Percentiles rank a stretch among this genome's conserved stretches.
phyloP scores from a whole-genome alignment of 2,113 vertebrate genomes.

The Tragelaphus imberbis region DNA sequence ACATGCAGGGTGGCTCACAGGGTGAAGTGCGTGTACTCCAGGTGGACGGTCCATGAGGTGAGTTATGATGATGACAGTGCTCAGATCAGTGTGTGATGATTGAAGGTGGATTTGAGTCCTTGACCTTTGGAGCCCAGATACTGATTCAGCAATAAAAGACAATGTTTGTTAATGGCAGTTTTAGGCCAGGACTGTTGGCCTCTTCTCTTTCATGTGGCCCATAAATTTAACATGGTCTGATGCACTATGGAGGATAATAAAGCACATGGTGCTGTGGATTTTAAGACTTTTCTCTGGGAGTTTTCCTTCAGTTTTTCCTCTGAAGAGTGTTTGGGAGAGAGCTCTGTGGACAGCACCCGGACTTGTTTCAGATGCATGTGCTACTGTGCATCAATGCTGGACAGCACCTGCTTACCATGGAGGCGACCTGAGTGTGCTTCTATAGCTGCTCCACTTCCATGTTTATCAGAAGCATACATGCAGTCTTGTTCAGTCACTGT shows the following conservation, averaged over 20 bases:
- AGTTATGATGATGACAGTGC: not conserved
- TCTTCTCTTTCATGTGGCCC: conserved; percentile 38
- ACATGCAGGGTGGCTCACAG: not conserved
- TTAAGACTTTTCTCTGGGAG: not conserved
- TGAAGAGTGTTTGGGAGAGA: not conserved
- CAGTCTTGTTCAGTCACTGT: not conserved
- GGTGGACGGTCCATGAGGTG: not conserved
- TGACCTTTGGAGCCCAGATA: conserved; percentile 38
- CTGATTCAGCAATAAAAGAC: conserved; percentile 68
- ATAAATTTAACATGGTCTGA: conserved; percentile 45
- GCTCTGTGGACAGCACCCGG: not conserved
- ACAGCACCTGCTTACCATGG: not conserved
- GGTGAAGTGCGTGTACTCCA: accelerated
- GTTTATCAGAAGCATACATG: not conserved
- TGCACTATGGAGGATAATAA: not conserved
- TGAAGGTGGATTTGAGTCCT: conserved; percentile 53
- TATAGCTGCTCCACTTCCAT: not conserved
- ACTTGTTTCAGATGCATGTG: not conserved
- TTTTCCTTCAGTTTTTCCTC: not conserved
- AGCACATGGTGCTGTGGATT: not conserved
- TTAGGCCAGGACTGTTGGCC: conserved; percentile 34
- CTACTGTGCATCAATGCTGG: not conserved
- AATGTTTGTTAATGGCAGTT: conserved; percentile 61
- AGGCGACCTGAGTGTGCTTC: not conserved
- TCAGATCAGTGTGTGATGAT: not conserved